These are phyloP conservation scores for Orycteropus afer DNA, from an alignment of 2,113 vertebrate species.

Conservation along the genomic window DNA sequence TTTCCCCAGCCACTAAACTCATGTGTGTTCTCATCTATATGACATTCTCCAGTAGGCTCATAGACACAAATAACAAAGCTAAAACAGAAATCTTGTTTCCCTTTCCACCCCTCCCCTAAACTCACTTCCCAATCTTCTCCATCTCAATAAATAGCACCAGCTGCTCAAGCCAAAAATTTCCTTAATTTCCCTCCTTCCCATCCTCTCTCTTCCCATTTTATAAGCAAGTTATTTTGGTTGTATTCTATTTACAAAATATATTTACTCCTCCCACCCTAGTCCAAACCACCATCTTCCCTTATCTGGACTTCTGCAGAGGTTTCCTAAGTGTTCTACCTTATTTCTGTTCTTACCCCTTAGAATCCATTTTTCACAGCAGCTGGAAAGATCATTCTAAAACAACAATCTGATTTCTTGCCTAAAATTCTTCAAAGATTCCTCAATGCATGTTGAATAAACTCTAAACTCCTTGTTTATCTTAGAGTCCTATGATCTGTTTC, in stretches of 20 bases:
- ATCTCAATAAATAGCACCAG: background rate
- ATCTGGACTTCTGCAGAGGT: background rate
- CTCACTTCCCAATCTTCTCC: background rate
- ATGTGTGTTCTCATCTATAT: background rate
- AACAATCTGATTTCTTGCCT: background rate
- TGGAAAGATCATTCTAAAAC: conserved; percentile 16
- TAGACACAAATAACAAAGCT: background rate
- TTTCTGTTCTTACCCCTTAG: background rate
- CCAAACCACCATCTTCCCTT: background rate
- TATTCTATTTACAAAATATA: background rate
- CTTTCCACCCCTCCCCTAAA: background rate
- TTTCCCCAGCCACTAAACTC: background rate
- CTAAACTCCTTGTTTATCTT: background rate
- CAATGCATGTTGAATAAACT: background rate
- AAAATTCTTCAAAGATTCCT: background rate
- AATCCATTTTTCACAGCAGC: background rate
- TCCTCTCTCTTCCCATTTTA: background rate
- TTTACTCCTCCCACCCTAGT: background rate
- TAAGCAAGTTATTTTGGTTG: background rate
- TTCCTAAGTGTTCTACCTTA: background rate
- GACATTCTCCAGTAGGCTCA: background rate
- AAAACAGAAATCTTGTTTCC: background rate
- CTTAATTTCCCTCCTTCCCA: background rate
- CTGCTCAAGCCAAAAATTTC: background rate
- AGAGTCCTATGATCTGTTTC: background rate